Evolutionary conservation across 2,888 invertebrate species (phyloP).

Genomic region (Congeria kusceri): DNA sequence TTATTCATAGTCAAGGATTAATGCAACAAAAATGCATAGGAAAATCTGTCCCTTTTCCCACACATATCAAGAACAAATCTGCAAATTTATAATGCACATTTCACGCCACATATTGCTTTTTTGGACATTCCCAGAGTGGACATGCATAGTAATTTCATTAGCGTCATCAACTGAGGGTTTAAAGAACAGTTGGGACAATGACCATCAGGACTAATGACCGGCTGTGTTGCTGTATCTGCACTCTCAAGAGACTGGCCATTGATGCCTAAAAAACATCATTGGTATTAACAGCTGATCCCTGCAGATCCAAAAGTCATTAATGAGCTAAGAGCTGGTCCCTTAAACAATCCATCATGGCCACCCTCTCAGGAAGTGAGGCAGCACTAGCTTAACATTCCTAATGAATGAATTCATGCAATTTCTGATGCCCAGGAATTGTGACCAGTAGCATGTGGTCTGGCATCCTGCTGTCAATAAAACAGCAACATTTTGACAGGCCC

Average conservation of each 20-base stretch:
- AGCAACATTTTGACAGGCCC: background rate
- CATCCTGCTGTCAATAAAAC: background rate
- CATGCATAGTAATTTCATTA: constrained; percentile 46
- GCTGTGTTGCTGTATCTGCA: constrained; percentile 10
- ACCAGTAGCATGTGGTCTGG: background rate
- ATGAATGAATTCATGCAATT: constrained; percentile 34
- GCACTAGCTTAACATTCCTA: constrained; percentile 2
- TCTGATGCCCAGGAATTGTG: background rate
- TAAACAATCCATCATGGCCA: constrained; percentile 28
- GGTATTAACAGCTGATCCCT: constrained; percentile 40
- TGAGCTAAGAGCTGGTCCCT: constrained; percentile 24
- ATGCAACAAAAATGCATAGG: background rate
- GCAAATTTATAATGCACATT: constrained; percentile 24
- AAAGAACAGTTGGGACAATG: constrained; percentile 32
- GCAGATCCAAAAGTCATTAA: constrained; percentile 40
- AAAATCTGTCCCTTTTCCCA: constrained; percentile 21
- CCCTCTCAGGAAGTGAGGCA: no score
- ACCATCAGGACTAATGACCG: constrained; percentile 17
- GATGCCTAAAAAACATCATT: constrained; percentile 39
- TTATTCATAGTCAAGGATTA: no score
- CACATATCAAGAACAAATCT: background rate
- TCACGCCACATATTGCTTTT: constrained; percentile 23
- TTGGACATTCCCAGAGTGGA: constrained; percentile 12
- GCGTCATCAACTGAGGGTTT: constrained; percentile 15
- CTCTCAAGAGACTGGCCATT: constrained; percentile 16